phyloP scores from a whole-genome alignment of 1,140 invertebrate species.

The Venturia canescens region DNA sequence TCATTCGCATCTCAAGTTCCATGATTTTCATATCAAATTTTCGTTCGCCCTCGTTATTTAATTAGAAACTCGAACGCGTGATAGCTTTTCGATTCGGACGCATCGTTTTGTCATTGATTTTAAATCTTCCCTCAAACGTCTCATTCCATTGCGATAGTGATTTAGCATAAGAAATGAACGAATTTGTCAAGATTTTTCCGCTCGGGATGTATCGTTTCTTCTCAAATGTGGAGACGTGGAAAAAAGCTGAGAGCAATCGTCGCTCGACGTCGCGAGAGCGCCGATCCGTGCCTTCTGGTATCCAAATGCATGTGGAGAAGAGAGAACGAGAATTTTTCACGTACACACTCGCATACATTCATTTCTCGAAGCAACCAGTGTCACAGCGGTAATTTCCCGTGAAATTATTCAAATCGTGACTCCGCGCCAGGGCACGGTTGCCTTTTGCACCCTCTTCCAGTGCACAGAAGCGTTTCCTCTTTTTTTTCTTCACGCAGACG shows the following conservation, averaged over 20 bases:
- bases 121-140: no score
- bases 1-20: no score
- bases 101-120: no score
- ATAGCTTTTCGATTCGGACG: no score
- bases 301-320: neutral
- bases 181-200: no score
- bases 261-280: neutral
- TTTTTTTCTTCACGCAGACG: neutral
- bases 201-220: neutral
- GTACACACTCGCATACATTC: neutral
- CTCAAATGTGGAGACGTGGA: neutral
- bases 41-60: no score
- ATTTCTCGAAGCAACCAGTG: conserved; percentile 60
- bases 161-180: no score
- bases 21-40: no score
- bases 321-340: neutral
- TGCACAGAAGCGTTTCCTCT: conserved; percentile 47
- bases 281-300: neutral
- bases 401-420: conserved; percentile 63
- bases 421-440: conserved; percentile 16
- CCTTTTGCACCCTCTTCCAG: conserved; percentile 47
- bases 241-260: conserved; percentile 1
- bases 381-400: conserved; percentile 63
- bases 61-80: no score
- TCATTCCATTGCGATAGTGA: no score